Base-by-base conservation (phyloP, 2,113 vertebrate species). In the Cephalopholis sonnerati region DNA sequence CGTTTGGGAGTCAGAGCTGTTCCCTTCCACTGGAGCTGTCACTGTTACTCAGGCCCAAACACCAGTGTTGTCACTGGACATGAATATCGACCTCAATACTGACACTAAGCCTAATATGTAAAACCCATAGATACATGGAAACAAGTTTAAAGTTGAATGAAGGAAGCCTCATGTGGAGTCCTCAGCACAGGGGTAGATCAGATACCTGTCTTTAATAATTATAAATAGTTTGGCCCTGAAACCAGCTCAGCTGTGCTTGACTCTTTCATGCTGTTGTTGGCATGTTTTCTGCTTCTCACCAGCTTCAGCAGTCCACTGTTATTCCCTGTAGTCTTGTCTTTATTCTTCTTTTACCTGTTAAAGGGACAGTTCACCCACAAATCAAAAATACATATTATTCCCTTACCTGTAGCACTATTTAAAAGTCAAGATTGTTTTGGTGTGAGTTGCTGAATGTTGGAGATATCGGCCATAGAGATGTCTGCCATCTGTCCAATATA, bases 11-110 rank as follows among this genome's bases (percentile, higher is more conserved):
- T 62, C 59, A 24, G 25, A 25, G 29, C 25, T 16, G 1, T 77
- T 74, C 63, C 58, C 10, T 58, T 79, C 53, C 68, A 58, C 62
- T 66, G 62, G 73, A 85, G 67, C 86, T 80, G 81, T 81, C 87
- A 87, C 32, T 63, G 63, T 44, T 72, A 24, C 84, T 91, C 32
- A 59, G 62, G 27, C 24, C 70, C 41, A 2, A 68, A 53, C 11
- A 32, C 32, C n/a, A 10, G 48, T 2, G 6, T 3, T 74, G 53
- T 83, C 64, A n/a, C 29, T 50, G 24, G 66, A 78, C 59, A 86
- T 66, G 74, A 70, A 62, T 62, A 73, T 77, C 24, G 24, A 13
- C 81, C 63, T 70, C 46, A 63, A 11, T 71, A 44, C 66, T 24
- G 66, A 81, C 66, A 54, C 68, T 20, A 17, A 67, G 32, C 72